phyloP scores from a whole-genome alignment of 1,140 invertebrate species.

The Matsumurasca onukii region DNA sequence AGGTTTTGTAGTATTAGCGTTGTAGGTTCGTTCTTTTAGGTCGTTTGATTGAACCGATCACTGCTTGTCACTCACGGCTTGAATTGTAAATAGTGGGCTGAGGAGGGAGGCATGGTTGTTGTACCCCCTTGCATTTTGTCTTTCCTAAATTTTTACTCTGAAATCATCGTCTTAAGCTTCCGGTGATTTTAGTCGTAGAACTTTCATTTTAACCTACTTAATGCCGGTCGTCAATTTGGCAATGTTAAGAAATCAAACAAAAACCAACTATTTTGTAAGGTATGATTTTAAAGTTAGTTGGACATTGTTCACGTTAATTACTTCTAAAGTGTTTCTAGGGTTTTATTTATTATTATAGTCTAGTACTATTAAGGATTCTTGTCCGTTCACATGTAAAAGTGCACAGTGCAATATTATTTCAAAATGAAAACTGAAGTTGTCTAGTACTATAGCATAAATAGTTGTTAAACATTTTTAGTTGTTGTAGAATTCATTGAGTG shows the following conservation, averaged over 20 bases:
- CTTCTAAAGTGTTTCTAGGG: not conserved
- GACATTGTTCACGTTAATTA: not conserved
- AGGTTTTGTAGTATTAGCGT: slow-evolving; percentile 26
- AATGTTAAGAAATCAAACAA: slow-evolving; percentile 27
- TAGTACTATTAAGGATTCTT: not conserved
- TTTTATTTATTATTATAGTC: too few species aligned
- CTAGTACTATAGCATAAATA: slow-evolving; percentile 18
- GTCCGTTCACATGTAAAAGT: not conserved
- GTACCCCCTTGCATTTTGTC: slow-evolving; percentile 23
- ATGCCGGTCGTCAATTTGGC: slow-evolving; percentile 12
- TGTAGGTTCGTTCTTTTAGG: slow-evolving; percentile 36
- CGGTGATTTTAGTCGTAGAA: not conserved
- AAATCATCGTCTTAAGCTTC: not conserved
- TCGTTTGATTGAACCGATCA: not conserved
- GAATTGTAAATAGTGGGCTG: slow-evolving; percentile 34
- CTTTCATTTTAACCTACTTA: slow-evolving; percentile 17
- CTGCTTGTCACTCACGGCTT: slow-evolving; percentile 29
- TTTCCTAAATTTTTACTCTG: slow-evolving; percentile 26
- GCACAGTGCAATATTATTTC: not conserved
- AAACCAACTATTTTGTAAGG: slow-evolving; percentile 3
- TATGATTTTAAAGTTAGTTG: not conserved
- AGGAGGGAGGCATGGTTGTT: slow-evolving; percentile 35
- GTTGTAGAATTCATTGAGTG: slow-evolving; percentile 23
- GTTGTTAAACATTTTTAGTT: slow-evolving; percentile 14
- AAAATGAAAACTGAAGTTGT: not conserved